Percentiles rank a stretch among this genome's conserved stretches.
Conservation (phyloP, 2,888 invertebrate species). For the Artemia sp. region DNA sequence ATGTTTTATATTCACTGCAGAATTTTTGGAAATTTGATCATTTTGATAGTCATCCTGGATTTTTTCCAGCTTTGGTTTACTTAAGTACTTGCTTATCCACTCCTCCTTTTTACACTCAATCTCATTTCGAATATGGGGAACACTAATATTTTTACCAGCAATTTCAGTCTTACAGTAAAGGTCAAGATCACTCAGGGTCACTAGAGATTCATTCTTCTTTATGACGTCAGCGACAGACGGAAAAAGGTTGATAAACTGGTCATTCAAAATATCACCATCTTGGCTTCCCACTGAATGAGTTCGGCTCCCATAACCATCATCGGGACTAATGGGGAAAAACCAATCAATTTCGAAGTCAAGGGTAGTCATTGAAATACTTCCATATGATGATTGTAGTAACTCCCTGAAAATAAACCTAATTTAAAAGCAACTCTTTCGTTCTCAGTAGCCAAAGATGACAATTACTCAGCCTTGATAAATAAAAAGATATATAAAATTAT, state of each 20-base stretch:
- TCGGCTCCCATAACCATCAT: conserved; percentile 10
- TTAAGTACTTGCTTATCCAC: not conserved
- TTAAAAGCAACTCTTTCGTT: too few species aligned
- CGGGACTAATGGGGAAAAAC: conserved; percentile 10
- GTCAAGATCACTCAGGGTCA: not conserved
- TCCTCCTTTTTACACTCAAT: not conserved
- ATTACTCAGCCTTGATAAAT: too few species aligned
- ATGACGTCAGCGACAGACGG: not conserved
- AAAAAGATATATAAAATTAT: too few species aligned
- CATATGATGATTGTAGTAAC: too few species aligned
- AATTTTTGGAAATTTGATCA: too few species aligned
- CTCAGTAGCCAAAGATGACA: too few species aligned
- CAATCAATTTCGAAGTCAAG: not conserved
- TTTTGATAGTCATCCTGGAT: too few species aligned
- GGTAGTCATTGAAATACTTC: not conserved
- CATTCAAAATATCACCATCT: conserved; percentile 5
- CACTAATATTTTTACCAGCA: not conserved
- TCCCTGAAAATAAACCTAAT: too few species aligned
- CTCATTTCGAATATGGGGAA: too few species aligned
- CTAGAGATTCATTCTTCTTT: not conserved
- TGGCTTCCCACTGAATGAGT: conserved; percentile 12
- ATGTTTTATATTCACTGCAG: too few species aligned
- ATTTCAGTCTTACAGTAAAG: not conserved
- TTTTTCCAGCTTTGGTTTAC: not conserved
- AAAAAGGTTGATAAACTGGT: conserved; percentile 11